Evolutionary conservation across 2,888 invertebrate species (phyloP).

Genomic region (Spisula solida): DNA sequence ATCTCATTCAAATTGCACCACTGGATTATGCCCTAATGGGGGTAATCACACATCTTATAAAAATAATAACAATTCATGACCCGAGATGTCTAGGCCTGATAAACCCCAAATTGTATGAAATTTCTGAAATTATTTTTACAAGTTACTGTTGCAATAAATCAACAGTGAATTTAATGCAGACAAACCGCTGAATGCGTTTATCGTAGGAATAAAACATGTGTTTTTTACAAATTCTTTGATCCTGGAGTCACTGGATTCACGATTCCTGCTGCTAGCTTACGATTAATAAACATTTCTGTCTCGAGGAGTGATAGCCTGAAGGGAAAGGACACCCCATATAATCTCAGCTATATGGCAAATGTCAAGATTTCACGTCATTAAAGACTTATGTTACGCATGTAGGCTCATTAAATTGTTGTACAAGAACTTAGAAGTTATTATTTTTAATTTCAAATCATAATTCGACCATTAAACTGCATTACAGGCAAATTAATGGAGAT

Average conservation of each 20-base stretch:
- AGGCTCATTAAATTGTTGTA: not conserved
- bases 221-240: conserved; percentile 5
- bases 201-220: not conserved
- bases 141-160: not conserved
- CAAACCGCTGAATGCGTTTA: not conserved
- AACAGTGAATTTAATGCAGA: not conserved
- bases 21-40: not conserved
- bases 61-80: not conserved
- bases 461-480: not conserved
- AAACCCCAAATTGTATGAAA: not conserved
- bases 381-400: not conserved
- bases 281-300: not conserved
- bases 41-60: not conserved
- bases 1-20: not conserved
- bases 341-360: conserved; percentile 1
- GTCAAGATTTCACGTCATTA: conserved; percentile 5
- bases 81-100: not conserved
- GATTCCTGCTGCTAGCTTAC: not conserved
- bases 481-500: not conserved
- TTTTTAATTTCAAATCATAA: conserved; percentile 7
- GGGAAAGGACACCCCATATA: not conserved
- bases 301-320: not conserved
- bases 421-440: not conserved
- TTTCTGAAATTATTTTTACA: not conserved
- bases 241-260: not conserved